Conservation (phyloP, 2,888 invertebrate genomes). For the Eristalinus aeneus region DNA sequence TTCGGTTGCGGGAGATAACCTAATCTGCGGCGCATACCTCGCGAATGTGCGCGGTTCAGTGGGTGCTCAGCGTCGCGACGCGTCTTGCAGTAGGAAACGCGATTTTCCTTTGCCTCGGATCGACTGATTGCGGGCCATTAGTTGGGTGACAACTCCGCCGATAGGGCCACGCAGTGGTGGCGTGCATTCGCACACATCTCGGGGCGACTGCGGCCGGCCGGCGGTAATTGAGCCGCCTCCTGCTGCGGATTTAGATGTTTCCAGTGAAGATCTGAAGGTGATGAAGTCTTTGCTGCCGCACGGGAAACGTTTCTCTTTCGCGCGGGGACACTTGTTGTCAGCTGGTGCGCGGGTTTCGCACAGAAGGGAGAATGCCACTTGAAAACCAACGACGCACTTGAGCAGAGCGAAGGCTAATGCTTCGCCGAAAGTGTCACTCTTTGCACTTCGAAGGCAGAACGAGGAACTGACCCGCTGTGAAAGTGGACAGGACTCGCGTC, state of each 20-base stretch:
- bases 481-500: too few species aligned
- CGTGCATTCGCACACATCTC: not conserved
- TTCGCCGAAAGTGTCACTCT: too few species aligned
- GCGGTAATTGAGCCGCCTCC: not conserved
- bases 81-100: constrained; percentile 36
- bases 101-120: constrained; percentile 40
- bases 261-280: too few species aligned
- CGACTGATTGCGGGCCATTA: constrained; percentile 51
- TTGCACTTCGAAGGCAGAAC: too few species aligned
- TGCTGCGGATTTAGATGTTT: not conserved
- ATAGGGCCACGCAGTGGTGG: not conserved
- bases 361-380: too few species aligned
- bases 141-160: constrained; percentile 36
- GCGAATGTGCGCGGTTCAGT: constrained; percentile 54
- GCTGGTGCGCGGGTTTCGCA: too few species aligned
- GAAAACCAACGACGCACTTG: too few species aligned
- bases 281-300: too few species aligned
- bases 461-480: too few species aligned
- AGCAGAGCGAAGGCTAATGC: too few species aligned
- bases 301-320: too few species aligned
- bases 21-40: constrained; percentile 9
- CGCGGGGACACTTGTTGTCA: too few species aligned
- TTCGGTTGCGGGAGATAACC: constrained; percentile 56
- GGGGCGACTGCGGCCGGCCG: not conserved
- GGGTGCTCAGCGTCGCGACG: constrained; percentile 61